Conservation (phyloP, 2,888 invertebrate species). For the Oscheius sp. region DNA sequence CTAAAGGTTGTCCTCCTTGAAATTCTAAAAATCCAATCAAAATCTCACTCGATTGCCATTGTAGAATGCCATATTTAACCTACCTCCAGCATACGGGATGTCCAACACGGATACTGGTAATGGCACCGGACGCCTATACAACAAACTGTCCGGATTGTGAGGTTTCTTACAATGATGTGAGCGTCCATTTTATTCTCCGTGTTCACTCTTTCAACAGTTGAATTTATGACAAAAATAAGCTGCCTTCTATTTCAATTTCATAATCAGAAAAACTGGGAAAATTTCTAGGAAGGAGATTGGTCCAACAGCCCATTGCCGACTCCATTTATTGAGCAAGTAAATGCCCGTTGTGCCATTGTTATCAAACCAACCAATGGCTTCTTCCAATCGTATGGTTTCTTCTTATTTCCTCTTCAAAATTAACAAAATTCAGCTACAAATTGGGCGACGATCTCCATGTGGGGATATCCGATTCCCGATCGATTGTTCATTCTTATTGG, state of each 20-base stretch:
- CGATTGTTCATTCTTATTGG: slow-evolving; percentile 45
- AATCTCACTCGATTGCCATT: neutral
- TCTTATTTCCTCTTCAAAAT: neutral
- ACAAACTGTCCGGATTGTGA: slow-evolving; percentile 31
- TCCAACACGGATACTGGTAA: slow-evolving; percentile 31
- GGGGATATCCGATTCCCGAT: slow-evolving; percentile 44
- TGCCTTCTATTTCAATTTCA: neutral
- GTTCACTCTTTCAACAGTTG: neutral
- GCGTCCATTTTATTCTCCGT: neutral
- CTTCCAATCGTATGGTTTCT: slow-evolving; percentile 36
- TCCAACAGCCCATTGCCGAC: slow-evolving; percentile 38
- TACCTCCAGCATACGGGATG: slow-evolving; percentile 37
- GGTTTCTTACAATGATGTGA: neutral
- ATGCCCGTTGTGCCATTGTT: slow-evolving; percentile 40
- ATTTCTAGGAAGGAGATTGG: slow-evolving; percentile 32
- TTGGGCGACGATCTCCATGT: slow-evolving; percentile 50
- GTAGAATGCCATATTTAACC: slow-evolving; percentile 31
- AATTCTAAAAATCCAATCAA: neutral
- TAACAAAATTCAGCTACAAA: slow-evolving; percentile 31
- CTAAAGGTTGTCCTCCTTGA: neutral
- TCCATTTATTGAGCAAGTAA: slow-evolving; percentile 43
- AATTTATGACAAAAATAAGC: neutral
- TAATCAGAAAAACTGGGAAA: neutral
- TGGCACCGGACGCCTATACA: slow-evolving; percentile 19
- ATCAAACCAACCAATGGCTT: slow-evolving; percentile 46